Percentiles rank a stretch among this genome's conserved stretches.
Conservation (phyloP, 1,140 invertebrate genomes). For the Drosophila pruinosa region DNA sequence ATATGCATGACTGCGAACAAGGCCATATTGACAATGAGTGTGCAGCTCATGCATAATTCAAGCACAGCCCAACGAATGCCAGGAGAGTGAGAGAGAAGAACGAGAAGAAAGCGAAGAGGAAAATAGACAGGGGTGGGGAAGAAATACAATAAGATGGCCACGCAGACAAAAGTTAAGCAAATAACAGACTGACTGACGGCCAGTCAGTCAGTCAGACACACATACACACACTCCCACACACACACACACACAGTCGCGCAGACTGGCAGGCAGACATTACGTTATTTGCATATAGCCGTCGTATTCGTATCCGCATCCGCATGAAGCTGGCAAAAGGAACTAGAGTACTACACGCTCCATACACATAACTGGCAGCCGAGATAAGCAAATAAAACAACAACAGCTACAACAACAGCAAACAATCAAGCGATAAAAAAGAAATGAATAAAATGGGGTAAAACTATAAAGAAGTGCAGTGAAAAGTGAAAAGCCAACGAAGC, state of each 20-base stretch:
- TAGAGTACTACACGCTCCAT: not conserved
- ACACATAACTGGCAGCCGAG: constrained; percentile 29
- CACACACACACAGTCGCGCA: not conserved
- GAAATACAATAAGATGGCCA: constrained; percentile 41
- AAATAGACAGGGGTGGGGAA: not conserved
- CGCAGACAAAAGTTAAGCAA: constrained; percentile 61
- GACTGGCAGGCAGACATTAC: constrained; percentile 24
- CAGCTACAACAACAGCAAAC: constrained; percentile 10
- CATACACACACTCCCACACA: not conserved
- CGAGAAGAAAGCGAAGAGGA: not conserved
- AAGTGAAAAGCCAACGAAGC: constrained; percentile 6
- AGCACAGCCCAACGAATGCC: constrained; percentile 18
- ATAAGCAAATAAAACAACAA: constrained; percentile 54
- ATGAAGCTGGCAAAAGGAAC: not conserved
- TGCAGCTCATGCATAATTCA: constrained; percentile 73
- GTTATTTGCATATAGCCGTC: constrained; percentile 54
- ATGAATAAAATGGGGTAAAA: constrained; percentile 1
- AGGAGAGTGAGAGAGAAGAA: not conserved
- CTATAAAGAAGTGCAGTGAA: constrained; percentile 10
- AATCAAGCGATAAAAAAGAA: not conserved
- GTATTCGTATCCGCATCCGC: not conserved
- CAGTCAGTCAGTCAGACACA: constrained; percentile 9
- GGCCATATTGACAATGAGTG: constrained; percentile 62
- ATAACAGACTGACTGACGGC: constrained; percentile 45
- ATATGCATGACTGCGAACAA: constrained; percentile 27